These are phyloP conservation scores for Apamea anceps DNA, from an alignment of 2,888 invertebrate species.

Conservation along the genomic window DNA sequence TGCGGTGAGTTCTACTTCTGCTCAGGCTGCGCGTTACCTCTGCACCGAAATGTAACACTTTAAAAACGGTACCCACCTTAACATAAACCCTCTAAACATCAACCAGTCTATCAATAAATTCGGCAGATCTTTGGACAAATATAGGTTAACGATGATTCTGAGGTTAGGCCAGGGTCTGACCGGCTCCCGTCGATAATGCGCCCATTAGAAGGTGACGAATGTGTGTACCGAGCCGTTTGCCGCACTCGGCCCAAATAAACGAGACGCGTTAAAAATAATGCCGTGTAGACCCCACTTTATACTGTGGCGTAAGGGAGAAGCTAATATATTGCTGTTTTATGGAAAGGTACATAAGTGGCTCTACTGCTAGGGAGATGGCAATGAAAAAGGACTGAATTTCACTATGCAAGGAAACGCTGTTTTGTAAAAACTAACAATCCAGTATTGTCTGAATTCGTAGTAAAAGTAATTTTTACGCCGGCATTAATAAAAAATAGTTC, in stretches of 20 bases:
- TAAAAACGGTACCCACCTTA: neutral
- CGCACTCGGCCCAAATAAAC: slow-evolving; percentile 51
- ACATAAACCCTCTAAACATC: neutral
- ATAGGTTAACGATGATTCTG: slow-evolving; percentile 52
- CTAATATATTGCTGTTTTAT: slow-evolving; percentile 9
- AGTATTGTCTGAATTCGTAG: neutral
- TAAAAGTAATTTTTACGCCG: neutral
- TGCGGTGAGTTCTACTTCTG: neutral
- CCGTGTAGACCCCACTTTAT: slow-evolving; percentile 31
- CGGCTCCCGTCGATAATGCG: slow-evolving; percentile 50
- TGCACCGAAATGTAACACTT: neutral
- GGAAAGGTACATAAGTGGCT: neutral
- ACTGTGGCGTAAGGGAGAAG: slow-evolving; percentile 15
- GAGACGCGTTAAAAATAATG: slow-evolving; percentile 62
- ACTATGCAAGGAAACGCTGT: neutral
- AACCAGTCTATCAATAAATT: slow-evolving; percentile 9
- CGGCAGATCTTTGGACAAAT: slow-evolving; percentile 34
- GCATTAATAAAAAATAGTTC: neutral
- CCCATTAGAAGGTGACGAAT: slow-evolving; percentile 58
- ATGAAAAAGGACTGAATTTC: neutral
- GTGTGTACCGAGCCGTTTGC: slow-evolving; percentile 51
- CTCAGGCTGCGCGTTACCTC: too few relatives aligned
- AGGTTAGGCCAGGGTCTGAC: slow-evolving; percentile 33
- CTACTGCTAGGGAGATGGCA: neutral
- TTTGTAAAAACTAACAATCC: neutral